These are phyloP conservation scores for Neoseiulus cucumeris DNA, from an alignment of 1,140 invertebrate genomes.

Conservation along the genomic window DNA sequence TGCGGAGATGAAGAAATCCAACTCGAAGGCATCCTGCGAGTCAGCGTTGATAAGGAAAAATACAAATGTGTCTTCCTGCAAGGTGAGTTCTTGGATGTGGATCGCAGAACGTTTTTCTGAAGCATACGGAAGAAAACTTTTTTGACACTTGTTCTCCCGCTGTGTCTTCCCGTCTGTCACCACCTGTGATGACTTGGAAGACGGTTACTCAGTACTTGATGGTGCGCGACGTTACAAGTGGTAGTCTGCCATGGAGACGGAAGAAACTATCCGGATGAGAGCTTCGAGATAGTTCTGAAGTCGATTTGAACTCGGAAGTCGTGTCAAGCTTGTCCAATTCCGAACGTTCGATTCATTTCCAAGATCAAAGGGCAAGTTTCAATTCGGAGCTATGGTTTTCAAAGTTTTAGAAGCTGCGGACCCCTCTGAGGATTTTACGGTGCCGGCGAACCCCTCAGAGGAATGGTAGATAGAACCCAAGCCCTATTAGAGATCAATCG, in stretches of 20 bases:
- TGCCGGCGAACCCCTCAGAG: too few relatives aligned
- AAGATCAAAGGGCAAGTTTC: too few relatives aligned
- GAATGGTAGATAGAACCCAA: too few relatives aligned
- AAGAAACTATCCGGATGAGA: too few relatives aligned
- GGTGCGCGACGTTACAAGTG: background rate
- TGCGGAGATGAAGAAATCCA: background rate
- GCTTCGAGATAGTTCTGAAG: too few relatives aligned
- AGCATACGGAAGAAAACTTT: background rate
- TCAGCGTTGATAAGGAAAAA: background rate
- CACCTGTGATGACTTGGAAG: background rate
- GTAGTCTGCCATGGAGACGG: background rate
- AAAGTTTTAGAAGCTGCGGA: too few relatives aligned
- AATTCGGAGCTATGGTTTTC: too few relatives aligned
- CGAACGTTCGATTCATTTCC: too few relatives aligned
- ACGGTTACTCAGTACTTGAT: background rate
- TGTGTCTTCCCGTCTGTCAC: background rate
- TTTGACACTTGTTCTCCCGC: background rate
- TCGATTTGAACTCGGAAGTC: too few relatives aligned
- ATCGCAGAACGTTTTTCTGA: background rate
- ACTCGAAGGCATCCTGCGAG: background rate
- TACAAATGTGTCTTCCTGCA: slow-evolving; percentile 4
- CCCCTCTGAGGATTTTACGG: too few relatives aligned
- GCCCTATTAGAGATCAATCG: too few relatives aligned
- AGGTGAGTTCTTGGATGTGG: background rate
- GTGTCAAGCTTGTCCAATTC: too few relatives aligned